Evolutionary conservation across 2,113 vertebrate genomes (phyloP).

Genomic region (Sylvicapra grimmia): DNA sequence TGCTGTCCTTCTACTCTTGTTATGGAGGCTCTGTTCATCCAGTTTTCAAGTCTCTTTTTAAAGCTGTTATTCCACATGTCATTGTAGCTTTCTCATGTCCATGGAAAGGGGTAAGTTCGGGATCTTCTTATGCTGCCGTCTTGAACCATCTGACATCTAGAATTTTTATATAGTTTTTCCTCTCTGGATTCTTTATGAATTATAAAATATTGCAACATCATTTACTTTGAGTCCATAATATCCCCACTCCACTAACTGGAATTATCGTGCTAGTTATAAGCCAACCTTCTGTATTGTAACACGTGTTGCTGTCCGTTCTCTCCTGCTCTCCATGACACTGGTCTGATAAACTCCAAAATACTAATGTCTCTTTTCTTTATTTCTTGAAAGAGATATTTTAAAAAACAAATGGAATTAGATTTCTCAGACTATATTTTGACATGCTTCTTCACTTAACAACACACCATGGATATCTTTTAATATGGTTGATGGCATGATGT

Average conservation of each 20-base stretch:
- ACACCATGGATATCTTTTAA: background rate
- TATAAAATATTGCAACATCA: background rate
- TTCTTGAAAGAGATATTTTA: background rate
- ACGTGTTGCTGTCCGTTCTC: background rate
- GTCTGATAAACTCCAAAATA: background rate
- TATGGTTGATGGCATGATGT: background rate
- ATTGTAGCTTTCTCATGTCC: background rate
- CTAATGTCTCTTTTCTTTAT: background rate
- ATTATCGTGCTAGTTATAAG: background rate
- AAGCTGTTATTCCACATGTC: background rate
- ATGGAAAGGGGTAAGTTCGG: background rate
- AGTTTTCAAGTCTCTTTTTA: background rate
- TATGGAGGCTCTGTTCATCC: background rate
- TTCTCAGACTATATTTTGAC: background rate
- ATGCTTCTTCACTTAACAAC: background rate
- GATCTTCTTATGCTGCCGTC: background rate
- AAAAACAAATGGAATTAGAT: background rate
- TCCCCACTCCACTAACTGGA: background rate
- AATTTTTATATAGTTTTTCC: background rate
- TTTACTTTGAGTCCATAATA: background rate
- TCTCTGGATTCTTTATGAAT: background rate
- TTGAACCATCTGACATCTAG: background rate
- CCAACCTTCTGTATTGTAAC: background rate
- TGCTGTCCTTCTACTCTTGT: background rate
- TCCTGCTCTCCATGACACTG: background rate